Evolutionary conservation across 2,113 vertebrate species (phyloP).

Genomic region (Saccopteryx bilineata): DNA sequence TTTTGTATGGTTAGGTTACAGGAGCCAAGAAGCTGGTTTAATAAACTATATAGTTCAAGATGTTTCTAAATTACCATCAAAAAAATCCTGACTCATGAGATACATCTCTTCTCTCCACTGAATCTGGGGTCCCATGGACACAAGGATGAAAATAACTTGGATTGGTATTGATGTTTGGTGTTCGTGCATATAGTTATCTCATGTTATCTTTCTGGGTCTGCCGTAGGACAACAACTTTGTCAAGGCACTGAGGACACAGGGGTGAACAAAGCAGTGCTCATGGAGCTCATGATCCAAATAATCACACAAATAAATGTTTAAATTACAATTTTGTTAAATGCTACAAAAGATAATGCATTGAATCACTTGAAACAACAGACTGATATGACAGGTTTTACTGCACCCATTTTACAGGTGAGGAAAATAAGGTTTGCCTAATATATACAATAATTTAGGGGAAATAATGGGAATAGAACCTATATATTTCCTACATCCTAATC

Average conservation of each 20-base stretch:
- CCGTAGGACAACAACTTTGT: not conserved
- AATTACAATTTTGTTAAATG: not conserved
- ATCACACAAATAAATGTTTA: not conserved
- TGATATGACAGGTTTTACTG: not conserved
- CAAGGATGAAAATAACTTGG: not conserved
- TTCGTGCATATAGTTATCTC: not conserved
- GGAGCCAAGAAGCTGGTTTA: not conserved
- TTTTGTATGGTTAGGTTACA: not conserved
- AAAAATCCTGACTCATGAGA: not conserved
- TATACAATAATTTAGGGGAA: not conserved
- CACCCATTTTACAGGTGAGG: constrained; percentile 18
- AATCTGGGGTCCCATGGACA: not conserved
- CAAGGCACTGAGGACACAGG: not conserved
- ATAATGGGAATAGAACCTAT: not conserved
- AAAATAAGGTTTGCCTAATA: constrained; percentile 8
- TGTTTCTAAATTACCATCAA: not conserved
- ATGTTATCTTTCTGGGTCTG: not conserved
- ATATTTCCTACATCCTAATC: not conserved
- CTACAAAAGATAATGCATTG: not conserved
- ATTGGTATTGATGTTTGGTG: not conserved
- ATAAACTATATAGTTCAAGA: not conserved
- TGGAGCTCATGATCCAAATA: not conserved
- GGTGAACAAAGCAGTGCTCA: not conserved
- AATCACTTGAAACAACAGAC: not conserved
- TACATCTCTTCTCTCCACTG: not conserved